Evolutionary conservation across 2,888 invertebrate species (phyloP).

Genomic region (Limnephilus marmoratus): DNA sequence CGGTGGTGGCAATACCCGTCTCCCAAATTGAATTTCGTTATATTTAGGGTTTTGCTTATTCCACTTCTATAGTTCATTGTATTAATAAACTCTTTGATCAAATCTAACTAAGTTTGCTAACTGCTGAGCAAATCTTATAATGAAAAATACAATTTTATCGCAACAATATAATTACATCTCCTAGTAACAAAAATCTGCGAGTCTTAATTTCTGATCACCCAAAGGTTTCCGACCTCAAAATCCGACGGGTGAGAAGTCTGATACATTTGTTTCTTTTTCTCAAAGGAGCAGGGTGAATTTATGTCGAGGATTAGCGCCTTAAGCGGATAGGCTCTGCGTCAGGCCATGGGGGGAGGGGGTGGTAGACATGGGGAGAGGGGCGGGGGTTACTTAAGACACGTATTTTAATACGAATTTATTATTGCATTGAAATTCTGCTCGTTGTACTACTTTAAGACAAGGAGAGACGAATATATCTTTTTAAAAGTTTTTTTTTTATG

Average conservation of each 20-base stretch:
- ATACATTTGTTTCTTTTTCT: constrained; percentile 63
- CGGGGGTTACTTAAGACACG: constrained; percentile 42
- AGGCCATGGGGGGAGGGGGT: background rate
- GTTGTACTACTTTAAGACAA: background rate
- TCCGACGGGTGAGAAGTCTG: constrained; percentile 28
- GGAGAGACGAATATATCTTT: background rate
- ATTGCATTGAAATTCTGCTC: constrained; percentile 37
- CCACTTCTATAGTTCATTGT: too few relatives aligned
- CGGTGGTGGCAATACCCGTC: too few relatives aligned
- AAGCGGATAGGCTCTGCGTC: constrained; percentile 60
- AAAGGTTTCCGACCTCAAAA: constrained; percentile 20
- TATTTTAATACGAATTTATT: constrained; percentile 48
- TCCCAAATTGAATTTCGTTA: too few relatives aligned
- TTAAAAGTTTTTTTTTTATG: background rate
- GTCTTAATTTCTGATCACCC: background rate
- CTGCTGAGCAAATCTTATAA: too few relatives aligned
- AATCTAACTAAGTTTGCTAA: too few relatives aligned
- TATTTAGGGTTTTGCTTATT: too few relatives aligned
- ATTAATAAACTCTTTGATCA: too few relatives aligned
- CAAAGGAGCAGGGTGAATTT: constrained; percentile 61
- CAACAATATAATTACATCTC: background rate
- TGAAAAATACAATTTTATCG: background rate
- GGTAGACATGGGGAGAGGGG: background rate
- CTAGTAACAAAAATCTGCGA: background rate
- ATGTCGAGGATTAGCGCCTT: constrained; percentile 64